phyloP scores from a whole-genome alignment of 2,888 invertebrate species.

The Drosophila histrio region DNA sequence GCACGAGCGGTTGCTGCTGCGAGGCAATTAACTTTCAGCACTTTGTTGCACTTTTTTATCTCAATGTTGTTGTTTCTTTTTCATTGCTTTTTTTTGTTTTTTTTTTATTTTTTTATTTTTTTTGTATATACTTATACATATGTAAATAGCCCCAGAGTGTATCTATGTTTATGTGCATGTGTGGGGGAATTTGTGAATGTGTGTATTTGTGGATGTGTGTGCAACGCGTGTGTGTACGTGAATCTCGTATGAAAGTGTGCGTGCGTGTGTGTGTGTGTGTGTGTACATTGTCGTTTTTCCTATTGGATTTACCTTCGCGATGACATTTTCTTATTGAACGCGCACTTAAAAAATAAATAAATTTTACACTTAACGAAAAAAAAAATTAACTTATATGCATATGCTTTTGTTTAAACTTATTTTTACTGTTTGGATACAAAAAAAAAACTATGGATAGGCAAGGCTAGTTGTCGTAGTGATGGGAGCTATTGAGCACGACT shows the following conservation, averaged over 20 bases:
- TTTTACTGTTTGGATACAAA: slow-evolving; percentile 75
- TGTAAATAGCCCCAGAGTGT: slow-evolving; percentile 68
- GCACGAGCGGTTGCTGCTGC: slow-evolving; percentile 16
- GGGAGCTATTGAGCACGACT: slow-evolving; percentile 47
- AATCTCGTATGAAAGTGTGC: slow-evolving; percentile 22
- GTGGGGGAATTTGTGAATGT: slow-evolving; percentile 18
- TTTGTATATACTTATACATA: slow-evolving; percentile 75
- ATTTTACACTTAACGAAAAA: slow-evolving; percentile 71
- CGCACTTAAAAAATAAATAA: slow-evolving; percentile 77
- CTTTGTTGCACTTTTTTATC: slow-evolving; percentile 62
- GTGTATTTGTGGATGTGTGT: slow-evolving; percentile 15
- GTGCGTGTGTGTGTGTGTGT: slow-evolving; percentile 36
- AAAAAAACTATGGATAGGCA: slow-evolving; percentile 68
- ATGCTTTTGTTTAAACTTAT: slow-evolving; percentile 72
- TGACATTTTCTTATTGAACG: slow-evolving; percentile 81
- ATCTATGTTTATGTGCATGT: slow-evolving; percentile 38
- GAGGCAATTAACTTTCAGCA: slow-evolving; percentile 42
- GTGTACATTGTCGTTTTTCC: slow-evolving; percentile 70
- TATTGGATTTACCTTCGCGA: slow-evolving; percentile 81
- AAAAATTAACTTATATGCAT: slow-evolving; percentile 67
- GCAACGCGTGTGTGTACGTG: slow-evolving; percentile 4
- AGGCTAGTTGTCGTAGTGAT: slow-evolving; percentile 63
- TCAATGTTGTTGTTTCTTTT: slow-evolving; percentile 53
- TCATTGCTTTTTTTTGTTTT: slow-evolving; percentile 26
- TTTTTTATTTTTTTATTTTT: slow-evolving; percentile 38